These are phyloP conservation scores for Tachyglossus aculeatus DNA, from an alignment of 2,797 vertebrate species.

Conservation along the genomic window DNA sequence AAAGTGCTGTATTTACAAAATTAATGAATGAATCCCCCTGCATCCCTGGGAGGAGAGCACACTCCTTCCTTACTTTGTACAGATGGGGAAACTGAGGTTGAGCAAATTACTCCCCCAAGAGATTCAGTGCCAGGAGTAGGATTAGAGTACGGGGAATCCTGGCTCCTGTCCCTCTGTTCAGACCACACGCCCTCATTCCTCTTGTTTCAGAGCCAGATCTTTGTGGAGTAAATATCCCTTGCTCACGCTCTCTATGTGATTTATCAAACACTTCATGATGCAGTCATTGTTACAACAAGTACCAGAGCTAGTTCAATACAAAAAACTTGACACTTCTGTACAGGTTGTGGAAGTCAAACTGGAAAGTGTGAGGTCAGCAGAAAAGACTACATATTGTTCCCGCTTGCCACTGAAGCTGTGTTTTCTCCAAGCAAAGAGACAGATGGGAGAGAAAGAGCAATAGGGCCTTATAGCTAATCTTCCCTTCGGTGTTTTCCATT, in stretches of 20 bases:
- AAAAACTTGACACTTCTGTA: background rate
- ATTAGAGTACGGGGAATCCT: background rate
- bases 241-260: background rate
- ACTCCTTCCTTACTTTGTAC: background rate
- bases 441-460: background rate
- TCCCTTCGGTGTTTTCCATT: background rate
- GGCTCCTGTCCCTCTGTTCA: too few species aligned
- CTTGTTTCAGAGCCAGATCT: background rate
- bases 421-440: background rate
- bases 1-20: background rate
- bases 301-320: background rate
- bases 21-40: background rate
- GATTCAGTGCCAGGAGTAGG: background rate
- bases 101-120: too few species aligned
- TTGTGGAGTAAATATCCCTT: background rate
- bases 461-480: background rate
- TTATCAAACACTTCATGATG: background rate
- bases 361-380: background rate
- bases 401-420: background rate
- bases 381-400: background rate
- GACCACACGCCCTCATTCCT: background rate
- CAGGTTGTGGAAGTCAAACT: background rate
- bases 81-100: background rate
- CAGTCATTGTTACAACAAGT: background rate
- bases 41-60: too few species aligned